Base-by-base conservation (phyloP, 2,113 vertebrate genomes). In the Promerops cafer region DNA sequence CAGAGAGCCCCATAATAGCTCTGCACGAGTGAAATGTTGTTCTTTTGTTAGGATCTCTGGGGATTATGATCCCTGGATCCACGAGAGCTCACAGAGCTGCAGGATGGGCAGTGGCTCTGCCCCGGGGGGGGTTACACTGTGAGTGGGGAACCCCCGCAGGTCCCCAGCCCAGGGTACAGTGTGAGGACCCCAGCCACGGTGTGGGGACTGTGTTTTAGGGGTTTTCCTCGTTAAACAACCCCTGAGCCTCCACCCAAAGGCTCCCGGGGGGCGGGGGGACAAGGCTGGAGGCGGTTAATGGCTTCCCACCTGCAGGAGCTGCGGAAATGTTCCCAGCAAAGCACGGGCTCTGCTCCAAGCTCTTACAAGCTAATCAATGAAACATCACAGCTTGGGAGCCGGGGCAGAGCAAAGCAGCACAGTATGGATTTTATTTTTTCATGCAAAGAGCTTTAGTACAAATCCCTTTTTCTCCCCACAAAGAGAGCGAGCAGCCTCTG, bases 341-440 rank as follows among this genome's bases (percentile, higher is more conserved):
- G 82, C 72, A 13, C 20, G 2, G 81, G 83, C 74, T 93, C 84
- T 40, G 83, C 95, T 94, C 94, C 91, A 83, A 92, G 94, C 89
- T 80, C 91, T 88, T 94, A 95, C 87, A 82, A 84, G 64, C 60
- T 59, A 78, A 96, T 94, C 95, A 91, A 91, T 95, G 87, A 96
- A 94, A 93, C 81, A 81, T 86, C 96, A 83, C 83, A 92, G 83
- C 91, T 61, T 80, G 89, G 78, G 70, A 89, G 93, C 89, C 0
- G 0, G 86, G 91, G 66, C 94, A 75, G 68, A 96, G 89, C 78
- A 92, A 95, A 94, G 94, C 87, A 83, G 69, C 80, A 45, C 83
- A 74, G 87, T 66, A 91, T 78, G 96, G 96, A 95, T 87, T 90
- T 56, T 57, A 54, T 90, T 80, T 59, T 61, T 74, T 45, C 40